A percentile compares a stretch with the other conserved stretches of the same genome.
These are phyloP conservation scores for Rhopalosiphum maidis DNA, from an alignment of 1,140 invertebrate genomes.

Conservation along the genomic window DNA sequence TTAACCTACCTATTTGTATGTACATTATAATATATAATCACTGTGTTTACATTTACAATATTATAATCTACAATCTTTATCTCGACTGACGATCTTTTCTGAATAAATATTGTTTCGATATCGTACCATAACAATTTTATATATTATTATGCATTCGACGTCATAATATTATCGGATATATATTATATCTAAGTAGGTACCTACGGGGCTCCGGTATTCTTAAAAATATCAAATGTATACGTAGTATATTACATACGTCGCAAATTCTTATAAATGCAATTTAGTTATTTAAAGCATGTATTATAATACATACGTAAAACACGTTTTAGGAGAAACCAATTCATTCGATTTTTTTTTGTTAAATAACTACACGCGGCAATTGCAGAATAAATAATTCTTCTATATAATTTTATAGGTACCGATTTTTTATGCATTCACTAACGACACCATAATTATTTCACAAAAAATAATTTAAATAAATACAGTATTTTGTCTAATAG, in stretches of 20 bases:
- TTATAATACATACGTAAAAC: not conserved
- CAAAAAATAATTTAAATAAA: not conserved
- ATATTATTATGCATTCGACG: not conserved
- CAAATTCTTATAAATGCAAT: not conserved
- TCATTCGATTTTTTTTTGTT: not conserved
- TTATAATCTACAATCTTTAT: not conserved
- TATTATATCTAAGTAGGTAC: not conserved
- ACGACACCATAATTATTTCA: not conserved
- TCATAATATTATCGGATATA: not conserved
- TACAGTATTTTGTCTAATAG: not conserved
- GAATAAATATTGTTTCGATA: not conserved
- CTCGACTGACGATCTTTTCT: not conserved
- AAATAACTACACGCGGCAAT: not conserved
- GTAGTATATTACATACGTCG: not conserved
- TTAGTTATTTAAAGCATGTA: not conserved
- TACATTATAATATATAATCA: slow-evolving; percentile 20
- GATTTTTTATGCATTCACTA: not conserved
- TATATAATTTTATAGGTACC: not conserved
- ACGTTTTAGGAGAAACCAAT: not conserved
- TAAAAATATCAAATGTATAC: not conserved
- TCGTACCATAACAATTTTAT: not conserved
- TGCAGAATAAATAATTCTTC: not conserved
- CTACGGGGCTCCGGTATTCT: not conserved
- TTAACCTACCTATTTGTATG: not conserved
- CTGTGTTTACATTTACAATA: slow-evolving; percentile 6